Base-by-base conservation (phyloP, 2,113 vertebrate species). In the Ptychochromis oligacanthus region DNA sequence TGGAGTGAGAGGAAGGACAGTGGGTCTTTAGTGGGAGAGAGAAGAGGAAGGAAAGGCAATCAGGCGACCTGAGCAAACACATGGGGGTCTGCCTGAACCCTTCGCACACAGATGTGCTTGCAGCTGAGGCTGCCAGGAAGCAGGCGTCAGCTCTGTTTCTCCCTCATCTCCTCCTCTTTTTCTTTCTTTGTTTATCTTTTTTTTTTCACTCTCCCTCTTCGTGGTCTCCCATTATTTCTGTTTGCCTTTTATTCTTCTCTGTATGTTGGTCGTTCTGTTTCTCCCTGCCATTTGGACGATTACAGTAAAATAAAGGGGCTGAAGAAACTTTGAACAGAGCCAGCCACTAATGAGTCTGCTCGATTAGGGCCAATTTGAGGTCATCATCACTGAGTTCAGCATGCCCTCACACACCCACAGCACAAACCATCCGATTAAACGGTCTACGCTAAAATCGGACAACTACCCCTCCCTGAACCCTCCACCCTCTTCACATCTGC, bases 21-120 rank as follows among this genome's bases (percentile, higher is more conserved):
- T 62, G 49, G 94, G 93, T 94, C 93, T 95, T 94, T 94, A 93
- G 90, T 92, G 90, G 92, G 91, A 94, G 82, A 93, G 89, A 92
- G 89, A 94, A 92, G 93, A 95, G 96, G 95, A 96, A 96, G 95
- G 95, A 96, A 96, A 96, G 95, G 94, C 95, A 96, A 96, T 96
- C 95, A 95, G 91, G 91, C 92, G 89, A 95, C 93, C 93, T 94
- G 94, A 95, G 93, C 95, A 95, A 95, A 95, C 94, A 95, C 91
- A 89, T 91, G 93, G 91, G 91, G 93, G 92, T 94, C 94, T 88
- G 88, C 91, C 91, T 84, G 78, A 93, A 87, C 83, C 89, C 89
- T 93, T 91, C 55, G 49, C 91, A 86, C 92, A 92, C 96, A 96
- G 96, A 96, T 96, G 95, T 95, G 92, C 92, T 86, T 22, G 86